Evolutionary conservation across 2,797 vertebrate genomes (phyloP).

Genomic region (Sebastolobus alascanus): DNA sequence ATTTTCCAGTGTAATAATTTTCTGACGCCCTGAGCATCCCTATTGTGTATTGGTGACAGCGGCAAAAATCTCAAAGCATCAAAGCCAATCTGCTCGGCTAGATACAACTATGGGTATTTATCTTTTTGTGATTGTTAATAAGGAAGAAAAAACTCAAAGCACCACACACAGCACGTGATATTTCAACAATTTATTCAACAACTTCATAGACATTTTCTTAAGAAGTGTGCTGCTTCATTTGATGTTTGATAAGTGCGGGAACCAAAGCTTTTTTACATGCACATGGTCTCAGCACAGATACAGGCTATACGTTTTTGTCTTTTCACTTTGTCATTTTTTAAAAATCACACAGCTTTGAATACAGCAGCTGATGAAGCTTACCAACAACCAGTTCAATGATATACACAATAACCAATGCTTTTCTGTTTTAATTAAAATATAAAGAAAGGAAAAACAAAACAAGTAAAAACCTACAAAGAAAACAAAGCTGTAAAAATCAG

Average conservation of each 20-base stretch:
- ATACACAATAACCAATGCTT: slow-evolving; percentile 87
- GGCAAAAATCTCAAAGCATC: not conserved
- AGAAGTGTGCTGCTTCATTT: slow-evolving; percentile 78
- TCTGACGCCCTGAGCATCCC: not conserved
- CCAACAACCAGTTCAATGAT: slow-evolving; percentile 85
- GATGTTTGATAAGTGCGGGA: slow-evolving; percentile 84
- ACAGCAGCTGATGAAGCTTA: slow-evolving; percentile 93
- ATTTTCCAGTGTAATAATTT: not conserved
- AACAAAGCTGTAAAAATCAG: slow-evolving; percentile 92
- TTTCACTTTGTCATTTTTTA: slow-evolving; percentile 68
- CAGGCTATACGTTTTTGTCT: slow-evolving; percentile 88
- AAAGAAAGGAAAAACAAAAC: slow-evolving; percentile 60
- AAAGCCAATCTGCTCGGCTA: not conserved
- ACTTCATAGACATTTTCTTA: slow-evolving; percentile 91
- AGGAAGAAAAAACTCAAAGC: not conserved
- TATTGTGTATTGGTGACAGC: not conserved
- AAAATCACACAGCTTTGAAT: slow-evolving; percentile 89
- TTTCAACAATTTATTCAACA: slow-evolving; percentile 86
- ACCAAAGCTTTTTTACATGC: slow-evolving; percentile 92
- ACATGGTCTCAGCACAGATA: slow-evolving; percentile 90
- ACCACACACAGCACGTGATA: slow-evolving; percentile 43
- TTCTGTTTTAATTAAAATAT: slow-evolving; percentile 89
- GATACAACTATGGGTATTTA: not conserved
- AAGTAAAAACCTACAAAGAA: slow-evolving; percentile 90
- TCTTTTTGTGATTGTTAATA: not conserved